Conservation (phyloP, 2,797 vertebrate genomes). For the Rhinophrynus dorsalis region DNA sequence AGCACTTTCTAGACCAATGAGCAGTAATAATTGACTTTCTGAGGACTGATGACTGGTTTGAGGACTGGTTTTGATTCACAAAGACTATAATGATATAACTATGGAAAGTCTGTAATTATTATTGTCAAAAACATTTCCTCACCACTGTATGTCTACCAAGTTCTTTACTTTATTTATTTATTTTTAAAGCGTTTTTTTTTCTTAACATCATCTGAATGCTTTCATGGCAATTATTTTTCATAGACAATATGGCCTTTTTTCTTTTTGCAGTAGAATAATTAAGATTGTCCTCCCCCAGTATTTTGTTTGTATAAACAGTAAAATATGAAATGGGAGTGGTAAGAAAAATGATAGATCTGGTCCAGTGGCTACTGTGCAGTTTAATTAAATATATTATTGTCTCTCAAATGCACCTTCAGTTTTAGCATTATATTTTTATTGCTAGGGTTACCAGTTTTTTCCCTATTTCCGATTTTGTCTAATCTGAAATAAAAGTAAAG, state of each 20-base stretch:
- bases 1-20: too few relatives aligned
- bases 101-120: too few relatives aligned
- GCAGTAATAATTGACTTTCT: too few relatives aligned
- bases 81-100: too few relatives aligned
- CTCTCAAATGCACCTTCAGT: background rate
- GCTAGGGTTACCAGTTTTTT: background rate
- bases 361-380: background rate
- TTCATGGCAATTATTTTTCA: constrained; percentile 19
- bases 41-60: too few relatives aligned
- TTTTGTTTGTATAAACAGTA: constrained; percentile 5
- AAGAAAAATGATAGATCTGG: background rate
- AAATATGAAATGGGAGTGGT: too few relatives aligned
- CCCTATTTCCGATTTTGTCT: too few relatives aligned
- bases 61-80: too few relatives aligned
- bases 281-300: background rate
- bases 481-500: too few relatives aligned
- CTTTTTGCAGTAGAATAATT: constrained; percentile 23
- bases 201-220: constrained; percentile 15
- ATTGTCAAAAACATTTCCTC: too few relatives aligned
- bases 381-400: background rate
- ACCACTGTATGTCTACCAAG: too few relatives aligned
- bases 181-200: background rate
- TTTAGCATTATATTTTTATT: background rate
- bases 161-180: background rate
- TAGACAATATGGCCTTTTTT: constrained; percentile 1